Evolutionary conservation across 2,113 vertebrate genomes (phyloP).

Genomic region (Tilapia sparmanii): DNA sequence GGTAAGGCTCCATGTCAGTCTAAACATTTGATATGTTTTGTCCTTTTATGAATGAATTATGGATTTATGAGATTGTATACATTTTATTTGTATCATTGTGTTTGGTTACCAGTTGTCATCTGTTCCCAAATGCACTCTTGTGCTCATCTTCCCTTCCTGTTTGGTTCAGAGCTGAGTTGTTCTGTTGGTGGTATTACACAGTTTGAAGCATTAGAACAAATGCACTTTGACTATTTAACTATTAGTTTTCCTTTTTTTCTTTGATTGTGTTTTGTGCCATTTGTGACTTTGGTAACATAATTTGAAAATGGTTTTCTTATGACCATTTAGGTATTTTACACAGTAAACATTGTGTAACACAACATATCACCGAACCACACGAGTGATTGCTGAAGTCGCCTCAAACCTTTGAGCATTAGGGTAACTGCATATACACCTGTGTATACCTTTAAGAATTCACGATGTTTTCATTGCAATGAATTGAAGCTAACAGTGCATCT

Average conservation of each 20-base stretch:
- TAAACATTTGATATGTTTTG: not conserved
- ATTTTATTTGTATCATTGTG: not conserved
- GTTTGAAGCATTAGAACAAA: not conserved
- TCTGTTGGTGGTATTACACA: not conserved
- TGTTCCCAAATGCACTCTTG: not conserved
- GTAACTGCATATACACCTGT: not conserved
- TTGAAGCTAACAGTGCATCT: not conserved
- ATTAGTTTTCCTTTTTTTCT: not conserved
- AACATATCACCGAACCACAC: not conserved
- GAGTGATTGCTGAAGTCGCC: not conserved
- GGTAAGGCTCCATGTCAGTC: not conserved
- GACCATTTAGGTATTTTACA: not conserved
- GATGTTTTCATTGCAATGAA: not conserved
- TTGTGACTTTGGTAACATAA: not conserved
- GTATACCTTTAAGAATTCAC: not conserved
- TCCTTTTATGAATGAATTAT: not conserved
- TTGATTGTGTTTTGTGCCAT: not conserved
- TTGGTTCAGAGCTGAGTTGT: not conserved
- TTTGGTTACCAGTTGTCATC: not conserved
- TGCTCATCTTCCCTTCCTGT: not conserved
- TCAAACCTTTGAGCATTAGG: not conserved
- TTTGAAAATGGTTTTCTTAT: not conserved
- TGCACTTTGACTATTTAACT: rapidly evolving
- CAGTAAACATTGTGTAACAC: not conserved
- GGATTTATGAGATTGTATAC: not conserved